These are phyloP conservation scores for Seira ritae DNA, from an alignment of 2,888 invertebrate species.

Conservation along the genomic window DNA sequence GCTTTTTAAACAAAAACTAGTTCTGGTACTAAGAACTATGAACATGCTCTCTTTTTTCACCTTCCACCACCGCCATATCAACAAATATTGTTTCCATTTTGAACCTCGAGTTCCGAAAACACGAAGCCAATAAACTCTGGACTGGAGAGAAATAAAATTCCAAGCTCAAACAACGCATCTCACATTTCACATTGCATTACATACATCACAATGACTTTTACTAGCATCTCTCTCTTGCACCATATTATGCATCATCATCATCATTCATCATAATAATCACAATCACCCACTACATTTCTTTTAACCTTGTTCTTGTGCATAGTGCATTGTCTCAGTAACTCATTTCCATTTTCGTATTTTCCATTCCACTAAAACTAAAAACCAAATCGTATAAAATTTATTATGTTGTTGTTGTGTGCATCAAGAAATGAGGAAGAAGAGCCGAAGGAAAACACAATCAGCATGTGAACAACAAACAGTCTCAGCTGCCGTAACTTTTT, in stretches of 20 bases:
- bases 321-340: background rate
- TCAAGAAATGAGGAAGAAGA: background rate
- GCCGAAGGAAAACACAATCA: background rate
- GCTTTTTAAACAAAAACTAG: background rate
- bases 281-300: background rate
- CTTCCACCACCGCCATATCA: background rate
- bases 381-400: too few relatives aligned
- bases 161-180: background rate
- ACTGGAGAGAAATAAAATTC: background rate
- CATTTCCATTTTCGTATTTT: too few relatives aligned
- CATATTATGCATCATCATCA: too few relatives aligned
- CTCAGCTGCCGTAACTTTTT: constrained; percentile 1
- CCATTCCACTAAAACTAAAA: too few relatives aligned
- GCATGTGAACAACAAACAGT: background rate
- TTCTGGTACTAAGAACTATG: background rate
- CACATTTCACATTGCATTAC: background rate
- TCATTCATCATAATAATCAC: too few relatives aligned
- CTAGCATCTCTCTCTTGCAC: too few relatives aligned
- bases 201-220: too few relatives aligned
- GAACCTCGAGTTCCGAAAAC: background rate
- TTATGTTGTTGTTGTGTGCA: too few relatives aligned
- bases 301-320: background rate
- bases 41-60: background rate
- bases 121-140: constrained; percentile 2
- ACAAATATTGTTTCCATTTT: constrained; percentile 5